Base-by-base conservation (phyloP, 2,888 invertebrate genomes). In the Chloroclystis v-ata region DNA sequence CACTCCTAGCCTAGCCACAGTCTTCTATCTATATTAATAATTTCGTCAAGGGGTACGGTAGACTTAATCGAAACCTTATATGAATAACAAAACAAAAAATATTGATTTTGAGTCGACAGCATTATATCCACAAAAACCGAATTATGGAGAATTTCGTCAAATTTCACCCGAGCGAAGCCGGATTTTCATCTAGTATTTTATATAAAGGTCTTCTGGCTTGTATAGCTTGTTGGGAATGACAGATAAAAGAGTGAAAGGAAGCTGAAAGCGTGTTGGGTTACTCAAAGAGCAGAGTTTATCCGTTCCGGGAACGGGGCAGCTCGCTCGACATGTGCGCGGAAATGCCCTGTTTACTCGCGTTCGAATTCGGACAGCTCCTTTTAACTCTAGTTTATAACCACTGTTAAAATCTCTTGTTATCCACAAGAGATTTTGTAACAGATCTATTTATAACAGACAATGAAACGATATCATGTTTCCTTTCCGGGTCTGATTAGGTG, bases 351-450 rank as follows among this genome's bases (percentile, higher is more conserved):
- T 80, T 80, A 75, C 75, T 75, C 74, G 72, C 67, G 59, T 67
- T 73, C 76, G 69, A 72, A 74, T 78, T 79, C 68, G 77, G 75
- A 68, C 72, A 74, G 57, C 66, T 68, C 82, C 83, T 78, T 84
- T 80, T 75, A 77, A 65, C 82, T 57, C 57, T 59, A 63, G 70
- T 78, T 76, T 76, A 75, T 73, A 9, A 33, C 16, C 32, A 33
- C 65, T 60, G 65, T 61, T 71, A 67, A n/a, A n/a, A n/a, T n/a
- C n/a, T n/a, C n/a, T 66, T 65, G 71, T 65, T 71, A 74, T n/a
- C n/a, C n/a, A 75, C 76, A 72, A 75, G 71, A 66, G 69, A 69
- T 78, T 78, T 75, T 74, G 79, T 77, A 80, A 77, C 71, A 54
- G 49, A 47, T 60, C 75, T 76, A 75, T 77, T 75, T 78, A 69